Evolutionary conservation across 2,888 invertebrate genomes (phyloP), one percentile per base, ranked within the genome.

Genomic region (Rhimphoctona megacephalus): DNA sequence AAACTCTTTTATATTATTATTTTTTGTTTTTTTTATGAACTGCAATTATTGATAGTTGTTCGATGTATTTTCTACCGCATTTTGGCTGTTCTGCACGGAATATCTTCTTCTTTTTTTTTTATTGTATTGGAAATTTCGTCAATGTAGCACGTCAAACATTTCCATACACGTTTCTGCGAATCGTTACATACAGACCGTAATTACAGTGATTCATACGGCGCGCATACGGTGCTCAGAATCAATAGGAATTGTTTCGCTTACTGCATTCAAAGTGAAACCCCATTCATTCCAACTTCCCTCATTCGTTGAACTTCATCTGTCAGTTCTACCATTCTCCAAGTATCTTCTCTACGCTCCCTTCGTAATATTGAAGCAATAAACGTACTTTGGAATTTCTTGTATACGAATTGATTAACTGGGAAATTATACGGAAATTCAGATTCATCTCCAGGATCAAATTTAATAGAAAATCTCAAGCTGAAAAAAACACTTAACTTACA

Each of bases 231-330:
- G 49, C 64, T 39, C 46, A 57, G 81, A 85, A 85, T 85, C 85
- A 85, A 85, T 85, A 82, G 85, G 77, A 82, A 82, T 82, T 82
- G 81, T 79, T 82, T 85, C 74, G 61, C 66, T 77, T 66, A 43
- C 73, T 61, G 49, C 61, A 39, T 64, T 85, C 69, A 46, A 61
- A 49, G 61, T 64, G 57, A 74, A 85, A 74, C 30, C 82, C 39
- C 78, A 85, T 85, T 82, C 85, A 85, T 79, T 74, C 36, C 78
- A 81, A 81, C 61, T 81, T 85, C 72, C 77, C 85, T 74, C 73
- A 79, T 79, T 79, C 85, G 72, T 73, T 82, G 81, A 82, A 79
- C 78, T 85, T 82, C 78, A 82, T 57, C 82, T 69, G 78, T 82
- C 85, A 69, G 69, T 69, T 22, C 73, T 52, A 43, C 57, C 33